A percentile compares a stretch with the other conserved stretches of the same genome.
phyloP scores from a whole-genome alignment of 2,113 vertebrate genomes.

The Leptobrachium ailaonicum region DNA sequence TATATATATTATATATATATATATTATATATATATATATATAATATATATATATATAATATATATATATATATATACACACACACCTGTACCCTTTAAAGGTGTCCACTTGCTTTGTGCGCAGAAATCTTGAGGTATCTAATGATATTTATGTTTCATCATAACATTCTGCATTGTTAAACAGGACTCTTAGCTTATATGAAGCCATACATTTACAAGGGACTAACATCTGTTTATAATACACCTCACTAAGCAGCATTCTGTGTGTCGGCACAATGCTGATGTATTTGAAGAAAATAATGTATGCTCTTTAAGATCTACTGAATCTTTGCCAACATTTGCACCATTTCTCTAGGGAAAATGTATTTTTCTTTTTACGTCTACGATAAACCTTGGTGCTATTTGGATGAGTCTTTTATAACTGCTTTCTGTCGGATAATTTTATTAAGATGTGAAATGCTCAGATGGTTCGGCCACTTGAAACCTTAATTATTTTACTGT shows the following conservation, averaged over 20 bases:
- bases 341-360: neutral
- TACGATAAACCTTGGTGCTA: constrained; percentile 13
- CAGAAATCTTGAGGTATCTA: neutral
- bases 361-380: neutral
- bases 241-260: constrained; percentile 1
- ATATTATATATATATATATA: too few relatives aligned
- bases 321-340: neutral
- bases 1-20: too few relatives aligned
- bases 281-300: constrained; percentile 12
- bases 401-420: neutral
- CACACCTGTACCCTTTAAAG: too few relatives aligned
- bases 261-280: neutral
- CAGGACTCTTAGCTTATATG: neutral
- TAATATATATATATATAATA: too few relatives aligned
- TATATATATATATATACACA: too few relatives aligned
- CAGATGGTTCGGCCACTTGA: neutral
- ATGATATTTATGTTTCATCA: neutral
- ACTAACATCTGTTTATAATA: neutral
- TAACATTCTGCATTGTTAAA: neutral
- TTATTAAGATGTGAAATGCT: neutral
- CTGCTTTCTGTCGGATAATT: neutral
- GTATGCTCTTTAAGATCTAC: neutral
- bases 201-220: neutral
- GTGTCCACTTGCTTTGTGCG: neutral
- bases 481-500: neutral